Conservation (phyloP, 2,888 invertebrate species). For the Platynereis dumerilii region DNA sequence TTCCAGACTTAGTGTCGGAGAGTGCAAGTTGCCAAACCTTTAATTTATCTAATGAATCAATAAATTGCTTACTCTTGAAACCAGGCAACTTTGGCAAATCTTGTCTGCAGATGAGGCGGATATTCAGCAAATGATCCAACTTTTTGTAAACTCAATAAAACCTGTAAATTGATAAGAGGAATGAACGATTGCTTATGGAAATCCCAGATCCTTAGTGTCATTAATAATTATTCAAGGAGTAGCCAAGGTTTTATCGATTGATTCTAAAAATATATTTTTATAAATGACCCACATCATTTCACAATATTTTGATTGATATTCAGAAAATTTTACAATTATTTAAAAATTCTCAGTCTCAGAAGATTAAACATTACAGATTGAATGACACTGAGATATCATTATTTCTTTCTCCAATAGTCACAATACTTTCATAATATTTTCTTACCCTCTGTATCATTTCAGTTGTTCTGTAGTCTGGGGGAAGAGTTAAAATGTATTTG, state of each 20-base stretch:
- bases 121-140: constrained; percentile 57
- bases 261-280: background rate
- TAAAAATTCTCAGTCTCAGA: background rate
- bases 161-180: too few relatives aligned
- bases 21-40: too few relatives aligned
- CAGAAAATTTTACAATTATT: background rate
- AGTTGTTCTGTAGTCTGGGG: background rate
- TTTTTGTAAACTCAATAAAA: constrained; percentile 53
- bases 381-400: too few relatives aligned
- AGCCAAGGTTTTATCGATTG: background rate
- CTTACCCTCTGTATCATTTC: constrained; percentile 9
- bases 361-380: too few relatives aligned
- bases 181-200: too few relatives aligned
- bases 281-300: background rate
- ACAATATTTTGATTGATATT: constrained; percentile 8
- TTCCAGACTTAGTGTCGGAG: too few relatives aligned
- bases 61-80: constrained; percentile 54
- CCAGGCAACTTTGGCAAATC: constrained; percentile 58
- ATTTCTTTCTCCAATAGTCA: too few relatives aligned
- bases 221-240: too few relatives aligned
- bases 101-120: constrained; percentile 60
- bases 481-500: background rate
- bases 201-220: too few relatives aligned
- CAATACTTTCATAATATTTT: too few relatives aligned
- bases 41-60: too few relatives aligned